Evolutionary conservation across 2,797 vertebrate species (phyloP), one percentile per base, ranked within the genome.

Genomic region (Syncerus caffer): DNA sequence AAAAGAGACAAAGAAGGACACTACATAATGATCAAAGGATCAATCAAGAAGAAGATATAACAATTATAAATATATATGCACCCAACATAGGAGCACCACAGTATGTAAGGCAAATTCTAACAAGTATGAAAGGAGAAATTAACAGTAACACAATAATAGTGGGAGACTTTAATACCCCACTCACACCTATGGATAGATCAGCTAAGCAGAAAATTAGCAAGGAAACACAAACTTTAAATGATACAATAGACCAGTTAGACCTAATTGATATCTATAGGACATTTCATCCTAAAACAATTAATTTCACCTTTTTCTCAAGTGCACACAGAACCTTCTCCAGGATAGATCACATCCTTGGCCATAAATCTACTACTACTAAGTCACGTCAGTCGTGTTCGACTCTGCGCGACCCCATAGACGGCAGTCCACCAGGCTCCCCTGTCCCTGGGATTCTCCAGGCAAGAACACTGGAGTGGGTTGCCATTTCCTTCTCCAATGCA

Each of bases 271-370:
- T 19, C 16, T 64, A n/a, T 34, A 34, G 64, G 17, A 21, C 64
- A 21, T 34, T 67, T 67, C n/a, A 67, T 19, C 64, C n/a, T 34
- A 34, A 67, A 67, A 67, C n/a, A 67, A 67, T 19, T 17, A 67
- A 67, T 34, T 34, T 19, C 4, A 11, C n/a, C 16, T 67, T 67
- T 64, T 67, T 34, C 64, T 67, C 64, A 34, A 67, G 64, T 19
- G 9, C 8, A 67, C n/a, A 19, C 0, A 4, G n/a, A 67, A 34
- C 1, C 16, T 67, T 67, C 17, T 19, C 0, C 2, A 67, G 14
- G 62, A 34, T 19, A 67, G n/a, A 34, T 67, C n/a, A 67, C 16
- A 67, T 67, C 62, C 8, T 67, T n/a, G 62, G n/a, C 57, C 25
- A 58, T 58, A 58, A 57, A 25, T 25, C 23, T 57, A 42, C 42